Conservation (phyloP, 2,888 invertebrate genomes). For the Ochropleura leucogaster region DNA sequence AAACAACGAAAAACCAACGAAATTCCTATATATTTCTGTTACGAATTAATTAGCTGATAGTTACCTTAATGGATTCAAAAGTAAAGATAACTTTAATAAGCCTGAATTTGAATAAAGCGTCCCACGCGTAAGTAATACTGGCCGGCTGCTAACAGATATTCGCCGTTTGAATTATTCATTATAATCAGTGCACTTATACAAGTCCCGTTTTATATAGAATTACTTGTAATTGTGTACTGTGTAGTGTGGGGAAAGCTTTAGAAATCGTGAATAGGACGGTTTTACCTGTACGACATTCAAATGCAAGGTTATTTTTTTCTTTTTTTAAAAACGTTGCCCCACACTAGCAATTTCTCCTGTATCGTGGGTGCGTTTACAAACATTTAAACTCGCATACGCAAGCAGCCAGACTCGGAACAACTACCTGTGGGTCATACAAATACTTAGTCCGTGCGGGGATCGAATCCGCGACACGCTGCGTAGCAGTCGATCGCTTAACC, state of each 20-base stretch:
- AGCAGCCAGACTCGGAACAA: too few species aligned
- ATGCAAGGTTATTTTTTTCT: neutral
- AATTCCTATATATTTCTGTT: constrained; percentile 51
- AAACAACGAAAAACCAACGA: constrained; percentile 38
- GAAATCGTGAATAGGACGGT: constrained; percentile 9
- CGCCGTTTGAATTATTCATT: constrained; percentile 87
- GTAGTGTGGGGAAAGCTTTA: constrained; percentile 40
- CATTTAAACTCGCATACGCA: too few species aligned
- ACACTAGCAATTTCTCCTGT: too few species aligned
- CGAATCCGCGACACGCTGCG: too few species aligned
- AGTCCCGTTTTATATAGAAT: constrained; percentile 71
- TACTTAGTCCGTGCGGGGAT: too few species aligned
- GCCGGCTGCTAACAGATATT: constrained; percentile 69
- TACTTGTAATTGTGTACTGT: constrained; percentile 55
- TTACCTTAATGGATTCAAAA: constrained; percentile 79
- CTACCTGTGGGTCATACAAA: too few species aligned
- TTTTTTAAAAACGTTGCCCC: too few species aligned
- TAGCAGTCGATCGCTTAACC: too few species aligned
- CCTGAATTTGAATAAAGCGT: constrained; percentile 77
- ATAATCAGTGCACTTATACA: constrained; percentile 85
- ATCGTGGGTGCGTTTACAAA: too few species aligned
- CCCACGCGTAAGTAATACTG: constrained; percentile 73
- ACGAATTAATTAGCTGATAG: constrained; percentile 77
- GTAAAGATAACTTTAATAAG: constrained; percentile 82
- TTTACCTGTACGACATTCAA: neutral